Base-by-base conservation (phyloP, 2,113 vertebrate species). In the Cyprinodon tularosa region DNA sequence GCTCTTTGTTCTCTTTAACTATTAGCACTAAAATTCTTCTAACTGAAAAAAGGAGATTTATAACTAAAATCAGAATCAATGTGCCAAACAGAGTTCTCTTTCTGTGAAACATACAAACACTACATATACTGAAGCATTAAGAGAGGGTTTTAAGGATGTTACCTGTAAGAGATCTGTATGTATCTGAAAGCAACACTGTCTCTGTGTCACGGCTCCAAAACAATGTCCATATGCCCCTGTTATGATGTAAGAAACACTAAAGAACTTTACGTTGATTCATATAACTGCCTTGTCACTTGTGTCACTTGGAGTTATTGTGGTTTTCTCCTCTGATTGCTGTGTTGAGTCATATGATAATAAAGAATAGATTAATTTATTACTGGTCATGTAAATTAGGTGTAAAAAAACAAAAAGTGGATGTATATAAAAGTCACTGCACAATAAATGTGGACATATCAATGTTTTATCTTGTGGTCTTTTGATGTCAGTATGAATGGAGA, bases 401-500 rank as follows among this genome's bases (percentile, higher is more conserved):
- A 92, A 86, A 93, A 93, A 91, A 38, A 62, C 12, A 50, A 29
- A 36, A 62, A 62, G 87, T 89, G 79, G 87, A 88, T 94, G 92
- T 94, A 93, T 92, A 93, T 94, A 94, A 90, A 93, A 90, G 87
- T 90, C 92, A 90, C 86, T 90, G 89, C 93, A 94, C 92, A 92
- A 94, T 93, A 94, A 92, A 94, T 88, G 92, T 93, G 78, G 80
- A 92, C 90, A 93, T 93, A 93, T 93, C 48, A 44, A 66, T 67
- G 62, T 47, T 77, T 57, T 62, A 22, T 82, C 44, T 68, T 65
- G 82, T 90, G 68, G 39, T 86, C 66, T 73, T 81, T 80, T 77
- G 10, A 60, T 85, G 39, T 76, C 3, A n/a, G 14, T n/a, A 20
- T 57, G 8, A 15, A 39, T 76, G 64, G 64, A 36, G 70, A 82